Base-by-base conservation (phyloP, 1,140 invertebrate genomes). In the Laodelphax striatellus region DNA sequence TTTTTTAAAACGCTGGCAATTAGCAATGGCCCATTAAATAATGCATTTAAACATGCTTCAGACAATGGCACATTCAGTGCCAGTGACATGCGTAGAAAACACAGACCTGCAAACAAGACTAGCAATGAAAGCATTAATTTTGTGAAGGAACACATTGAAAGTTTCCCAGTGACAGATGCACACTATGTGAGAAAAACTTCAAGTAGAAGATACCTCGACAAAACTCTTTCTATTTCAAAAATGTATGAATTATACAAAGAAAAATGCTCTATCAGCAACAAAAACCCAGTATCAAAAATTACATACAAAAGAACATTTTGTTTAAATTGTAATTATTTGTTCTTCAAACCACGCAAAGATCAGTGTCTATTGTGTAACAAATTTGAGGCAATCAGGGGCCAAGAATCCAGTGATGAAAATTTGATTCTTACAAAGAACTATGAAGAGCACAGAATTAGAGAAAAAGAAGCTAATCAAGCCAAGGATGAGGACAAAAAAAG, bases 231-330 rank as follows among this genome's bases (percentile, higher is more conserved):
- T 28, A 43, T 46, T 22, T 19, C 21, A 44, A 58, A 58, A 58
- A 58, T 58, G 57, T 58, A 58, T 46, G 57, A 58, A 19, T 41
- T 44, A 21, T 44, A 46, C 24, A 22, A 58, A 28, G 28, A 58
- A 58, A n/a, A 22, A 41, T 28, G 46, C n/a, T 17, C 46, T 50
- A 22, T 19, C 46, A 50, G 46, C 16, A 22, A 50, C 46, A 50
- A 22, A 50, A 22, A 50, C 16, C 16, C 16, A 41, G 17, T 41
- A 21, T 46, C n/a, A 58, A 41, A 58, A 21, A 19, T 31, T 17
- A 22, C 41, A 22, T 58, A 46, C 57, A 19, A 44, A 58, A 58
- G 46, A n/a, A 44, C 22, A 43, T 58, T 58, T 24, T 58, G 57
- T 43, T 24, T 22, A 46, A 31, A 58, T 19, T 44, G 46, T 46